Evolutionary conservation across 2,113 vertebrate species (phyloP).

Genomic region (Seriola quinqueradiata): DNA sequence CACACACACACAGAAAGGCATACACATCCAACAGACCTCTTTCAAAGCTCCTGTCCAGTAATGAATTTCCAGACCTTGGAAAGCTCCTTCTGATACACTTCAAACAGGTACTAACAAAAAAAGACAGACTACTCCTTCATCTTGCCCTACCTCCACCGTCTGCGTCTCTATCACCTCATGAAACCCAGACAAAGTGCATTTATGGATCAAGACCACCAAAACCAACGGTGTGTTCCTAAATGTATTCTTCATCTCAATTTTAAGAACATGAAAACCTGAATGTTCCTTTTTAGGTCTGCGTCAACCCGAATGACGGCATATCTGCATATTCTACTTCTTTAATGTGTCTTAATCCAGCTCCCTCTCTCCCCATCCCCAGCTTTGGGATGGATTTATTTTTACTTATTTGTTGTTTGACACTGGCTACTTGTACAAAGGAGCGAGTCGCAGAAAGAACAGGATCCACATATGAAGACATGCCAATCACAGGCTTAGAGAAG

Average conservation of each 20-base stretch:
- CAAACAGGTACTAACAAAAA: slow-evolving; percentile 82
- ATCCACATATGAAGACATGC: slow-evolving; percentile 83
- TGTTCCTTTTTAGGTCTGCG: slow-evolving; percentile 16
- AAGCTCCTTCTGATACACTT: slow-evolving; percentile 85
- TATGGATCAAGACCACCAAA: slow-evolving; percentile 57
- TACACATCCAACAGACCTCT: slow-evolving; percentile 71
- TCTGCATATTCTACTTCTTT: slow-evolving; percentile 17
- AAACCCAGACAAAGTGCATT: slow-evolving; percentile 63
- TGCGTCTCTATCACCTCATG: slow-evolving; percentile 55
- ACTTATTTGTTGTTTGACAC: slow-evolving; percentile 77
- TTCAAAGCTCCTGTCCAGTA: slow-evolving; percentile 84
- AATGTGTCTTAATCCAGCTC: background rate
- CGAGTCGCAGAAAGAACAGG: slow-evolving; percentile 70
- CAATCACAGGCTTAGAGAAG: slow-evolving; percentile 75
- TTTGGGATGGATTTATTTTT: slow-evolving; percentile 49
- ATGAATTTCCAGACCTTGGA: slow-evolving; percentile 87
- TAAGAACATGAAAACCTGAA: slow-evolving; percentile 36
- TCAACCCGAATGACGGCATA: background rate
- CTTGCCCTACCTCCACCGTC: slow-evolving; percentile 65
- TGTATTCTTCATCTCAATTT: slow-evolving; percentile 35
- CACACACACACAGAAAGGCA: slow-evolving; percentile 35
- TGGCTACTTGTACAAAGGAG: slow-evolving; percentile 72
- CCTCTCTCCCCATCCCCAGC: background rate
- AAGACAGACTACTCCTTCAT: slow-evolving; percentile 73
- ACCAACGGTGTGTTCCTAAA: slow-evolving; percentile 4